These are phyloP conservation scores for Fabriciana adippe DNA, from an alignment of 2,888 invertebrate genomes.

Conservation along the genomic window DNA sequence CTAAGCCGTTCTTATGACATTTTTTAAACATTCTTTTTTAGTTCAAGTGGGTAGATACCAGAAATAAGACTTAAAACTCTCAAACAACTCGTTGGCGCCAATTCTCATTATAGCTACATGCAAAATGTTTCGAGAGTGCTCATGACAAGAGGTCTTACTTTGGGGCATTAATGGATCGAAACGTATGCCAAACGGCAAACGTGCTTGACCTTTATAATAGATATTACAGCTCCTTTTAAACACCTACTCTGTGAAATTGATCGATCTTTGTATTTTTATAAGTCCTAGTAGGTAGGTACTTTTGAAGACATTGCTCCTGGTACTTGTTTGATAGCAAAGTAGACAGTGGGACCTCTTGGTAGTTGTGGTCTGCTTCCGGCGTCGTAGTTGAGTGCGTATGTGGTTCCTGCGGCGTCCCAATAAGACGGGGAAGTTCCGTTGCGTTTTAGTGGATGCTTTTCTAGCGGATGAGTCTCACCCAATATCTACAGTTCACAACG, in stretches of 20 bases:
- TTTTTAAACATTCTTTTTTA: background rate
- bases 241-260: background rate
- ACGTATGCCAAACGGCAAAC: conserved; percentile 21
- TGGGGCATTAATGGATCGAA: conserved; percentile 25
- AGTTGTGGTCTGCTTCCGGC: no score
- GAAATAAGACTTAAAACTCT: conserved; percentile 14
- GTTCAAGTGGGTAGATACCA: background rate
- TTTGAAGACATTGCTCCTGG: no score
- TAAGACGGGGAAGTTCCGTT: no score
- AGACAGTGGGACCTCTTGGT: no score
- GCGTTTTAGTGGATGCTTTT: no score
- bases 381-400: no score
- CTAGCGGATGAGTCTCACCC: no score
- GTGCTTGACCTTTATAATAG: conserved; percentile 15
- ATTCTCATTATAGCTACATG: conserved; percentile 26
- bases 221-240: background rate
- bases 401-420: no score
- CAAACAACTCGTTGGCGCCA: conserved; percentile 18
- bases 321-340: no score
- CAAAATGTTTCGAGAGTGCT: conserved; percentile 24
- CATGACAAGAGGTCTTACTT: conserved; percentile 24
- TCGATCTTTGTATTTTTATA: background rate
- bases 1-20: no score
- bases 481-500: no score
- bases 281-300: background rate